Evolutionary conservation across 2,797 vertebrate genomes (phyloP), one percentile per base, ranked within the genome.

Genomic region (Rhadinocentrus ornatus): DNA sequence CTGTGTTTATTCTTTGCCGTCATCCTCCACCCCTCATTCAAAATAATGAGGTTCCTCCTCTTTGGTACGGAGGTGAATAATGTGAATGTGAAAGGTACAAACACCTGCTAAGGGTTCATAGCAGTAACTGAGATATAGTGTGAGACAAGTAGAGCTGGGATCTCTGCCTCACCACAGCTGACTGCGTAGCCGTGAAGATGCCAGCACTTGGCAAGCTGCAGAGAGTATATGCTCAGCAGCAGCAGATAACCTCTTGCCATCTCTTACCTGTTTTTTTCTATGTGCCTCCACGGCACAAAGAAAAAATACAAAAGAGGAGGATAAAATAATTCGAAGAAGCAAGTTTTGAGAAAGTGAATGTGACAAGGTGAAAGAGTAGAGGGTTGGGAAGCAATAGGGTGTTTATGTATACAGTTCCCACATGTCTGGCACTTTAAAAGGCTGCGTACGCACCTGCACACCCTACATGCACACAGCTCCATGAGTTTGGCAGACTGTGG

Each of bases 311-410:
- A 48, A 48, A 69, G 37, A 59, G 50, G 53, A 27, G 59, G 71
- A 82, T 78, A 71, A 87, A 89, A 89, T 83, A 72, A 82, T 82
- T 86, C 65, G 83, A 80, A 80, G 83, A 76, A 54, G 71, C 82
- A 66, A 84, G 71, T 86, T 89, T 78, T 81, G 83, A 89, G 82
- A 87, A 91, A 90, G 85, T 85, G 87, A 77, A 89, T 80, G 82
- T 89, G 87, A 91, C 89, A 90, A 84, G 84, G 87, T 84, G 86
- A 88, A 81, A 76, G 86, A 83, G 82, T 75, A 67, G 76, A 77
- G 84, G 77, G 67, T 62, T 78, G 75, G 73, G 66, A 80, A 78
- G 79, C 69, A 78, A 88, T 78, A 71, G 73, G 81, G 75, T 62
- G 41, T 84, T 90, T 86, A 88, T 91, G 82, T 82, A 89, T 81